Percentiles rank a stretch among this genome's conserved stretches.
These are phyloP conservation scores for Pantelozetes paolii DNA, from an alignment of 2,888 invertebrate genomes.

Conservation along the genomic window DNA sequence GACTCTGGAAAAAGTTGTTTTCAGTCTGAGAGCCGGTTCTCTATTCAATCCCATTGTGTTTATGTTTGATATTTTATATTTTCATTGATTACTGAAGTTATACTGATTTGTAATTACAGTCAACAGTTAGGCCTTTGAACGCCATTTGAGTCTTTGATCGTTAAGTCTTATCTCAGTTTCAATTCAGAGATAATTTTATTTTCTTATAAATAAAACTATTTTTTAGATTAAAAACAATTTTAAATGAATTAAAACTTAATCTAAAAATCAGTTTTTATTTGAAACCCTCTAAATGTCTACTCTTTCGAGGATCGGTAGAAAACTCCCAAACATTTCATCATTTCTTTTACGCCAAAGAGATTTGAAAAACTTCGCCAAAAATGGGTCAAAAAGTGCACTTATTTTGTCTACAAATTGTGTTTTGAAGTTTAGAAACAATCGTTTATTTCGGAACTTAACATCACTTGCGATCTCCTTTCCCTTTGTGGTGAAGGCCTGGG, in stretches of 20 bases:
- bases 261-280: background rate
- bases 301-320: background rate
- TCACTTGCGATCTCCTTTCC: background rate
- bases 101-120: too few relatives aligned
- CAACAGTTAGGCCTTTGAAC: background rate
- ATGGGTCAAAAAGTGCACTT: background rate
- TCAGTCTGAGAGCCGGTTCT: constrained; percentile 12
- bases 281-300: background rate
- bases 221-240: too few relatives aligned
- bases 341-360: background rate
- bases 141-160: background rate
- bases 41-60: background rate
- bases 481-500: constrained; percentile 13
- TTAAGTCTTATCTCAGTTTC: background rate
- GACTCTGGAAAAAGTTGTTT: constrained; percentile 3
- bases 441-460: background rate
- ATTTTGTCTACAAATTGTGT: constrained; percentile 11
- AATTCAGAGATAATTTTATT: background rate
- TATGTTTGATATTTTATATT: background rate
- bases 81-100: too few relatives aligned
- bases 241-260: too few relatives aligned
- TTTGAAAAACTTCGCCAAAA: background rate
- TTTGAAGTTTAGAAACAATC: too few relatives aligned
- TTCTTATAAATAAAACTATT: background rate
- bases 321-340: background rate